Percentiles rank a stretch among this genome's conserved stretches.
Conservation (phyloP, 1,140 invertebrate genomes). For the Leptinotarsa undecemlineata region DNA sequence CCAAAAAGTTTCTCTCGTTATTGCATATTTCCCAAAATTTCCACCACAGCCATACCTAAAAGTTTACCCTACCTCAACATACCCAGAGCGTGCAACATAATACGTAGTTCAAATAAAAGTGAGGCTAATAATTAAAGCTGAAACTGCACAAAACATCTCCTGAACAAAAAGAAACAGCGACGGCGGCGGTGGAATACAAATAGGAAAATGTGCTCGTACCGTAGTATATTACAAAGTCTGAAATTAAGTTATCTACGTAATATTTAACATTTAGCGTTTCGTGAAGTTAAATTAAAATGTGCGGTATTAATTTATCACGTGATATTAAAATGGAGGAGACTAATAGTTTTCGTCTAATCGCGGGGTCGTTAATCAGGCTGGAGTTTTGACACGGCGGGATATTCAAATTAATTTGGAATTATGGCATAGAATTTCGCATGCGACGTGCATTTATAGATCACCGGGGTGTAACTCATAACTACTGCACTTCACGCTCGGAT, state of each 20-base stretch:
- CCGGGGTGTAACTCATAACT: too few species aligned
- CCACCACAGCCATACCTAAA: too few species aligned
- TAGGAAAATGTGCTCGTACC: neutral
- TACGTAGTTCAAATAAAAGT: neutral
- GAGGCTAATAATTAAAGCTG: neutral
- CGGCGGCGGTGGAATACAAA: neutral
- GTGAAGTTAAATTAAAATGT: slow-evolving; percentile 4
- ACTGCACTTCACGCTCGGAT: too few species aligned
- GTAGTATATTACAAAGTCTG: slow-evolving; percentile 6
- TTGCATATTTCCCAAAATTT: too few species aligned
- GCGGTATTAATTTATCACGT: slow-evolving; percentile 5
- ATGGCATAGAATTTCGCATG: neutral
- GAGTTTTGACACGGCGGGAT: slow-evolving; percentile 5
- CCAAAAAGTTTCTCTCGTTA: too few species aligned
- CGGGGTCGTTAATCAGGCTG: neutral
- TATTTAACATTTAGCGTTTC: slow-evolving; percentile 3
- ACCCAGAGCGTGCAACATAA: too few species aligned
- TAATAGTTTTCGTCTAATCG: slow-evolving; percentile 8
- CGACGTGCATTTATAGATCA: neutral
- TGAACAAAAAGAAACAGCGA: neutral
- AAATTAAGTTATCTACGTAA: slow-evolving; percentile 1
- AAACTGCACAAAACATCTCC: neutral
- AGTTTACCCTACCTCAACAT: too few species aligned
- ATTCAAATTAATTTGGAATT: slow-evolving; percentile 1
- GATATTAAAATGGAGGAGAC: slow-evolving; percentile 8